Percentiles rank a stretch among this genome's conserved stretches.
Evolutionary conservation across 2,888 invertebrate species (phyloP).

Genomic region (Andricus quercusramuli): DNA sequence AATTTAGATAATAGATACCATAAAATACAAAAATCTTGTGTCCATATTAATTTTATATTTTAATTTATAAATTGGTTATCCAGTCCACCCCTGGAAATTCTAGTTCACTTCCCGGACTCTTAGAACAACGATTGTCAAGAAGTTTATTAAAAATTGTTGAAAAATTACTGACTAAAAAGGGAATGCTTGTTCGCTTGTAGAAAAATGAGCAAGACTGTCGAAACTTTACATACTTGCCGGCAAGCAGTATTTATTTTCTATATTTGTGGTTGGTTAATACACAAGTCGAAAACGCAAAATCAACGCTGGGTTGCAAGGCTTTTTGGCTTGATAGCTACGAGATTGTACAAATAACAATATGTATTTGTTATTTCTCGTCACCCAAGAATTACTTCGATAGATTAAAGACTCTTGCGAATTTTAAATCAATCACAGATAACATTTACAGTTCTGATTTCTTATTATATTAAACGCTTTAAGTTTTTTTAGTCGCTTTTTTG

Average conservation of each 20-base stretch:
- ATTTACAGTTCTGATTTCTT: constrained; percentile 15
- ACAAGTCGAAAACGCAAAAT: constrained; percentile 32
- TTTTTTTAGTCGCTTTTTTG: constrained; percentile 12
- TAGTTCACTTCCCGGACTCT: too few species aligned
- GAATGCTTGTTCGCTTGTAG: background rate
- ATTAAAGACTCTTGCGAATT: constrained; percentile 19
- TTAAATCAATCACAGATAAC: constrained; percentile 32
- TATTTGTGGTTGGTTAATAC: constrained; percentile 25
- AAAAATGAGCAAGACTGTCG: background rate
- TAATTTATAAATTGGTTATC: too few species aligned
- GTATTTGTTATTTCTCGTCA: constrained; percentile 28
- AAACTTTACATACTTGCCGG: constrained; percentile 25
- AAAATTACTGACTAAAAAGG: background rate
- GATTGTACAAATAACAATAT: constrained; percentile 31
- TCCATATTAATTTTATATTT: too few species aligned
- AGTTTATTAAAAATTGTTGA: background rate
- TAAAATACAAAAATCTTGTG: too few species aligned
- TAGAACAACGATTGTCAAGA: too few species aligned
- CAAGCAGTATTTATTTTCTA: constrained; percentile 12
- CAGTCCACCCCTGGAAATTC: too few species aligned
- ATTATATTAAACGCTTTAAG: background rate
- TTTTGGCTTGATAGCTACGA: constrained; percentile 33
- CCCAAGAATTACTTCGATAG: constrained; percentile 29
- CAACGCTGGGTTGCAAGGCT: constrained; percentile 36
- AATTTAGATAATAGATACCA: too few species aligned